These are phyloP conservation scores for Astropecten irregularis DNA, from an alignment of 53 echinoderm and acorn worm species.

Conservation along the genomic window DNA sequence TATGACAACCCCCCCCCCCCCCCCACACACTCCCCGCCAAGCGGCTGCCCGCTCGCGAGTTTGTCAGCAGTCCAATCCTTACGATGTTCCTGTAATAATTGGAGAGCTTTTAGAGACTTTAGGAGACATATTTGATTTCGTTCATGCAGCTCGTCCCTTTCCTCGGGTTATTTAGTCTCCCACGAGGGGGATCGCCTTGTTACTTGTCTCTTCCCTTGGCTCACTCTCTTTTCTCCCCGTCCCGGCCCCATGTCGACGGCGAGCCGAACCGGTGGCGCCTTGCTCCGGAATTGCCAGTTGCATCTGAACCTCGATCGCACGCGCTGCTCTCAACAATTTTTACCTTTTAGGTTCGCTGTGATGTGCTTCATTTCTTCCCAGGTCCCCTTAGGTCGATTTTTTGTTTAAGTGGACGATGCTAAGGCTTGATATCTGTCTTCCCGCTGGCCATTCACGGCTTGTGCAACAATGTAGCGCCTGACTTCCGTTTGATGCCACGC, in stretches of 20 bases:
- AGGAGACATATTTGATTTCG: constrained; percentile 26
- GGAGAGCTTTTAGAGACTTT: constrained; percentile 36
- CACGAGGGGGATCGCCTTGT: constrained; percentile 1
- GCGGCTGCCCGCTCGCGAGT: constrained; percentile 13
- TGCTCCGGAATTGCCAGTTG: constrained; percentile 36
- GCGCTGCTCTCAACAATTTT: constrained; percentile 33
- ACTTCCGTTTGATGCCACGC: constrained; percentile 19
- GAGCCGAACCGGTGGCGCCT: constrained; percentile 24
- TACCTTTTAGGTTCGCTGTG: constrained; percentile 14
- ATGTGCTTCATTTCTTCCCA: neutral
- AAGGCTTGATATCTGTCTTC: constrained; percentile 16
- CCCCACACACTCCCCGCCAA: too few species aligned
- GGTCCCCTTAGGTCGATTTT: neutral
- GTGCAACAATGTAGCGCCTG: constrained; percentile 47
- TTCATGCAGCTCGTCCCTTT: neutral
- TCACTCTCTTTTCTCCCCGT: too few species aligned
- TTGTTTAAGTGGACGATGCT: neutral
- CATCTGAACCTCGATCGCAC: neutral
- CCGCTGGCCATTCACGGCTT: neutral
- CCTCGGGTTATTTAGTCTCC: constrained; percentile 45
- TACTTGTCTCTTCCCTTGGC: neutral
- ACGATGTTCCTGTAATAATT: constrained; percentile 29
- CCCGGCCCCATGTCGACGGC: constrained; percentile 14
- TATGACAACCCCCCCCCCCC: constrained; percentile 9
- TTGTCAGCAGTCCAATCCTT: neutral